phyloP scores from a whole-genome alignment of 2,797 vertebrate genomes.

The Neosilurus mollespiculum region DNA sequence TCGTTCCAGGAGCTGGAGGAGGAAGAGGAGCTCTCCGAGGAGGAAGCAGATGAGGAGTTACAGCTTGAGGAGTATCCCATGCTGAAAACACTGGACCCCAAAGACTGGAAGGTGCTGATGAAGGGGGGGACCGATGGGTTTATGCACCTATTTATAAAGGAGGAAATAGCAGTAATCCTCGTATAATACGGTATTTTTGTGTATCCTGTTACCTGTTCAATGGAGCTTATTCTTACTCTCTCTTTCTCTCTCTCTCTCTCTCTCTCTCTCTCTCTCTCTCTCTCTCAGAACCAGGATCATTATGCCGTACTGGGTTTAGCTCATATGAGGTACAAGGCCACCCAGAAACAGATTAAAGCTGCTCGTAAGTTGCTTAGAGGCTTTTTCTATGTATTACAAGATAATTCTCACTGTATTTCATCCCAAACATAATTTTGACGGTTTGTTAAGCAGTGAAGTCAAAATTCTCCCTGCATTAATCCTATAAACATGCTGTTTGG shows the following conservation, averaged over 20 bases:
- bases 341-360: slow-evolving; percentile 98
- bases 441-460: background rate
- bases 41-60: slow-evolving; percentile 92
- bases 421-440: background rate
- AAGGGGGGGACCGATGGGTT: background rate
- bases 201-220: background rate
- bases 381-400: background rate
- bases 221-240: background rate
- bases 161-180: background rate
- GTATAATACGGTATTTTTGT: background rate
- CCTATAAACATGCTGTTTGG: too few relatives aligned
- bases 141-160: background rate
- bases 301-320: slow-evolving; percentile 91
- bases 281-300: slow-evolving; percentile 94
- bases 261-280: slow-evolving; percentile 35
- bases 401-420: background rate
- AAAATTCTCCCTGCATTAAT: background rate
- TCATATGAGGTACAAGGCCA: slow-evolving; percentile 90
- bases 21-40: slow-evolving; percentile 91
- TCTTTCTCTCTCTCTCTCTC: slow-evolving; percentile 21
- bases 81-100: slow-evolving; percentile 95
- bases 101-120: slow-evolving; percentile 94
- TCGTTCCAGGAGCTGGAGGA: slow-evolving; percentile 98
- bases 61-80: slow-evolving; percentile 91
- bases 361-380: slow-evolving; percentile 84